Evolutionary conservation across 2,888 invertebrate genomes (phyloP).

Genomic region (Teleogryllus oceanicus): DNA sequence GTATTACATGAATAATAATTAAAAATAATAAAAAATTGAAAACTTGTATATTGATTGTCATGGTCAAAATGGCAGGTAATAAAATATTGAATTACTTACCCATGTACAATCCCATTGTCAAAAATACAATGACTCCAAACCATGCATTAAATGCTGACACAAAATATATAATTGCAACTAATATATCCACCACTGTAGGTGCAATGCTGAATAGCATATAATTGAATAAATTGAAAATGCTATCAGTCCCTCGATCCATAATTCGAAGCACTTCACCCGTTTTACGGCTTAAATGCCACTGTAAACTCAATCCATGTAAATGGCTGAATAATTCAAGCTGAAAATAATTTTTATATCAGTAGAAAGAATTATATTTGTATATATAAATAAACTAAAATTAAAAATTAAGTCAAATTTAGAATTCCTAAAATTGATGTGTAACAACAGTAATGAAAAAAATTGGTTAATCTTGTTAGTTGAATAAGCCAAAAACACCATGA

Average conservation of each 20-base stretch:
- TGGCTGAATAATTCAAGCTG: slow-evolving; percentile 80
- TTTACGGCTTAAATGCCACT: slow-evolving; percentile 93
- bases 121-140: slow-evolving; percentile 93
- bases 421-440: no score
- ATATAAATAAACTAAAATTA: no score
- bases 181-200: slow-evolving; percentile 88
- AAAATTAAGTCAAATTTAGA: no score
- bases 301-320: slow-evolving; percentile 82
- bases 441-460: no score
- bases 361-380: background rate
- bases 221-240: slow-evolving; percentile 88
- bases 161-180: slow-evolving; percentile 88
- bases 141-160: slow-evolving; percentile 82
- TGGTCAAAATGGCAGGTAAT: no score
- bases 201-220: slow-evolving; percentile 89
- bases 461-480: background rate
- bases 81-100: slow-evolving; percentile 57
- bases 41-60: no score
- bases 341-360: slow-evolving; percentile 41
- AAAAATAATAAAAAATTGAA: no score
- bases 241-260: slow-evolving; percentile 96
- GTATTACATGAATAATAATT: no score
- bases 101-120: slow-evolving; percentile 90
- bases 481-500: background rate
- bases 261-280: slow-evolving; percentile 95